A percentile compares a stretch with the other conserved stretches of the same genome.
phyloP scores from a whole-genome alignment of 2,113 vertebrate species.

The Tragelaphus imberbis region DNA sequence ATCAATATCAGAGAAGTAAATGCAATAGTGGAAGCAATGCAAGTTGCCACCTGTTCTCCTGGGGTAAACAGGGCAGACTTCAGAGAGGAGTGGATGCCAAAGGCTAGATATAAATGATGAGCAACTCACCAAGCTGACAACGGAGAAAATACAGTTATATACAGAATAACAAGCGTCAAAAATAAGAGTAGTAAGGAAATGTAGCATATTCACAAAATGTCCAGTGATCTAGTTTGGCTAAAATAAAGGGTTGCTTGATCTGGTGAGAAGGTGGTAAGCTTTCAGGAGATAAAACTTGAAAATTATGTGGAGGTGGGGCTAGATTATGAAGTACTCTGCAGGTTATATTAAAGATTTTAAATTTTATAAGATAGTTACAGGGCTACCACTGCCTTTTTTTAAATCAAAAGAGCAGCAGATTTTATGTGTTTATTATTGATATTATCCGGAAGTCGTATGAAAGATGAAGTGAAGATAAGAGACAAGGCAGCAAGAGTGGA shows the following conservation, averaged over 20 bases:
- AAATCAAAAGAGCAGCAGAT: neutral
- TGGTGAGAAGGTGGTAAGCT: neutral
- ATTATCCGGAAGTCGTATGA: neutral
- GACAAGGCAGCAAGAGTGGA: neutral
- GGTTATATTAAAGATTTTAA: neutral
- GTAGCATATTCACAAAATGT: neutral
- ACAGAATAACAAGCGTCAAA: neutral
- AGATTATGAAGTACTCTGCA: neutral
- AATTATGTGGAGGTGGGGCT: neutral
- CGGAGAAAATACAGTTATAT: neutral
- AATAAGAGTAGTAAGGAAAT: neutral
- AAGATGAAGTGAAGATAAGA: neutral
- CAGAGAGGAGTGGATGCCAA: neutral
- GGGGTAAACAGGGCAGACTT: neutral
- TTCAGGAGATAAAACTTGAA: neutral
- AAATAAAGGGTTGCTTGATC: neutral
- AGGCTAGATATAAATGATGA: neutral
- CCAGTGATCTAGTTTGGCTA: neutral
- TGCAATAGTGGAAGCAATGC: neutral
- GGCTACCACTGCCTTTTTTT: neutral
- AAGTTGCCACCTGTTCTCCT: neutral
- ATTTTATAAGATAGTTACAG: neutral
- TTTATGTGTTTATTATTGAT: neutral
- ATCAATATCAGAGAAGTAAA: neutral
- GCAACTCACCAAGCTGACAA: neutral